Evolutionary conservation across 2,888 invertebrate species (phyloP), one percentile per base, ranked within the genome.

Genomic region (Adelphocoris suturalis): DNA sequence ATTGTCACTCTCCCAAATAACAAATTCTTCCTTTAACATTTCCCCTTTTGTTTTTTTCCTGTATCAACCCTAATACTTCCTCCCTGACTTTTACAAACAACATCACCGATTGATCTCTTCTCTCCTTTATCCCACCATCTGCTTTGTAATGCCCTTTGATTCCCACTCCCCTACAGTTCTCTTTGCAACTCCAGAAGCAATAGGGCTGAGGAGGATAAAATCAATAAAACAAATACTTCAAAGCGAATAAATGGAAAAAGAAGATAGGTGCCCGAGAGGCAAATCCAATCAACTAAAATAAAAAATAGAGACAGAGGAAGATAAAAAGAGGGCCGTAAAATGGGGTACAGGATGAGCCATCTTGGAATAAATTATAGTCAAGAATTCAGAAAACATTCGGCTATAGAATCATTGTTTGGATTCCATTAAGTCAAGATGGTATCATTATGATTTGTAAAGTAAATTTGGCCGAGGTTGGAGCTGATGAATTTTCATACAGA

Each of bases 211-310:
- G 75, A 28, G 47, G 61, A 89, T 81, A 81, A 61, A 89, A 89
- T 80, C 89, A 89, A 81, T 89, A 89, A 81, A 89, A 89, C 89
- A 81, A 89, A 80, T 89, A 89, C 89, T 89, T 89, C 89, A 89
- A 89, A 89, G 89, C 89, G 81, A 81, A 89, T 89, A 89, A 89
- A 89, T 81, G 81, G 81, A 89, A 89, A 48, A 89, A 89, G 81
- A 61, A 89, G 37, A 37, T 37, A 37, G 89, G 46, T 55, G 48
- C 23, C 80, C 80, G 89, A 81, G 81, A 61, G 47, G 89, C 89
- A 89, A 89, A 89, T 80, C 68, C 81, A 89, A 89, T 89, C 81
- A 81, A 89, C 81, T 19, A 46, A 89, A 89, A 89, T 89, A 89
- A 81, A 89, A 89, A 89, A 80, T 89, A 80, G 46, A 80, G 89